These are phyloP conservation scores for Neodiprion fabricii DNA, from an alignment of 1,140 invertebrate genomes.

Conservation along the genomic window DNA sequence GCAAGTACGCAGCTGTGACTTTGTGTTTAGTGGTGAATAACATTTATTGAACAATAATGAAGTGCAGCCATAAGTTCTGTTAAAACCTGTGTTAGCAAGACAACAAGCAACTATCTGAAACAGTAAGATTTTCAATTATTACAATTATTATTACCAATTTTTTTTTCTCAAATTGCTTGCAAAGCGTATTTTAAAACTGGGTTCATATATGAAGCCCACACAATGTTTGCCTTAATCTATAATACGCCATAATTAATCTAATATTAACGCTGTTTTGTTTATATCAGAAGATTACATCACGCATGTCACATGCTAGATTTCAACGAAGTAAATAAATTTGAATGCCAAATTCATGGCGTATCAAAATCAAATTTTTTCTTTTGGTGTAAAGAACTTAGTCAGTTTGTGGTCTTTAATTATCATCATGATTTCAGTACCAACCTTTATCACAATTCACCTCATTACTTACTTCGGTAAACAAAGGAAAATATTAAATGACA, in stretches of 20 bases:
- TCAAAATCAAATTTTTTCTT: background rate
- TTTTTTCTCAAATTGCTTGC: background rate
- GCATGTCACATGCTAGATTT: too few species aligned
- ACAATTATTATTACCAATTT: background rate
- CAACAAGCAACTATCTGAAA: background rate
- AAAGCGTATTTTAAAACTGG: slow-evolving; percentile 1
- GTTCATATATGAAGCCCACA: background rate
- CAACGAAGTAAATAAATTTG: too few species aligned
- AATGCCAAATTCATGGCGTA: background rate
- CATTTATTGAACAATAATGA: background rate
- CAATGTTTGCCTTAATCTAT: background rate
- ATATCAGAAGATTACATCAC: too few species aligned
- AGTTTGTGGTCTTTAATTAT: background rate
- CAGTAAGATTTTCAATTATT: background rate
- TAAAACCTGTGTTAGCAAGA: background rate
- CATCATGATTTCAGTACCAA: background rate
- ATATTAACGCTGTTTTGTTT: background rate
- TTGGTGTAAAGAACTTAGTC: background rate
- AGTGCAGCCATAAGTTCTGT: background rate
- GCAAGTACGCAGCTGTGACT: background rate
- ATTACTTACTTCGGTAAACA: background rate
- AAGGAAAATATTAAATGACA: background rate
- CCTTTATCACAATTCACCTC: background rate
- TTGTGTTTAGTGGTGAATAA: background rate
- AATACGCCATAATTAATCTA: background rate